Evolutionary conservation across 2,113 vertebrate genomes (phyloP), one percentile per base, ranked within the genome.

Genomic region (Isichthys henryi): DNA sequence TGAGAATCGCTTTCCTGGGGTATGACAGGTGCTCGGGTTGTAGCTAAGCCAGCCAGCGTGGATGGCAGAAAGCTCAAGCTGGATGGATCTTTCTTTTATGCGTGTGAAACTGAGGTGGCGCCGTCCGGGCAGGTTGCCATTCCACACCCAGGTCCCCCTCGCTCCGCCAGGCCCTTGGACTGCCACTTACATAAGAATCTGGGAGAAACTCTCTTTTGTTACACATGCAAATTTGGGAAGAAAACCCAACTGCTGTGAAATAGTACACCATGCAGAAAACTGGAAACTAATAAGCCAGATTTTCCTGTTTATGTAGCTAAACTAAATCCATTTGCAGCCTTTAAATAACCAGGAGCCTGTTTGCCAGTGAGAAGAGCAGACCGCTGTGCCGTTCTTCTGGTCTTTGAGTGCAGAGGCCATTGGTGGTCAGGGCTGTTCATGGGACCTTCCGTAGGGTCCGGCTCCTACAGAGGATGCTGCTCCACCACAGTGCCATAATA

Each of bases 221-320:
- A 19, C n/a, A 84, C 82, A 84, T 84, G 9, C 85, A 86, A 50
- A 86, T 86, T 50, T 86, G 46, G 83, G 31, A 80, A 43, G 45
- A 50, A n/a, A 21, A 86, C 48, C 48, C 45, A 86, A 50, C 83
- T 50, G 21, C 45, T 50, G 83, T 27, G 46, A n/a, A 50, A 86
- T 50, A 74, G 19, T 77, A 77, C 35, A 43, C 35, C 31, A 43
- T 43, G 13, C 35, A 80, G 1, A 80, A 80, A 84, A 27, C 45
- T 45, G 82, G 5, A 17, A 11, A 84, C 39, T 45, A 84, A 48
- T 84, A 39, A 52, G 84, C 46, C 50, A 27, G 45, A 27, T 49
- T 52, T 52, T 39, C 23, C 19, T n/a, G 19, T 85, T 46, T 85
- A 21, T 31, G 85, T 53, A 23, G n/a, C 48, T n/a, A 87, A 53